These are phyloP conservation scores for Drosophila incognita DNA, from an alignment of 2,888 invertebrate genomes.

Conservation along the genomic window DNA sequence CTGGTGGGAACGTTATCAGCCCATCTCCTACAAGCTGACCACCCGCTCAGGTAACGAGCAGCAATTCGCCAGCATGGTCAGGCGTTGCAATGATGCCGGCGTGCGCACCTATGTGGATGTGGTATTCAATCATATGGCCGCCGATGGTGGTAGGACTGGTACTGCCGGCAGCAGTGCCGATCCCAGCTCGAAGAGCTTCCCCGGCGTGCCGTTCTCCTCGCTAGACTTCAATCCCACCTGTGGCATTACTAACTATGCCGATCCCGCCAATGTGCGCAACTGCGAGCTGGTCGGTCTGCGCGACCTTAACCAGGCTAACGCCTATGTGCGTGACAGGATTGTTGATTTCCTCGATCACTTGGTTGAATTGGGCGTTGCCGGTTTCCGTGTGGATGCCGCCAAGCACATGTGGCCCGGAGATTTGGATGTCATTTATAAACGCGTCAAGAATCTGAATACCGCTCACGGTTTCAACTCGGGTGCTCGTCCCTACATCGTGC, in stretches of 20 bases:
- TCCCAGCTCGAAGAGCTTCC: slow-evolving; percentile 86
- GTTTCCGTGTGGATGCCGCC: slow-evolving; percentile 93
- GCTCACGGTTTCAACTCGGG: slow-evolving; percentile 88
- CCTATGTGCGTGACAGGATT: slow-evolving; percentile 76
- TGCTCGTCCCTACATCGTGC: slow-evolving; percentile 89
- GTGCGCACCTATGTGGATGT: slow-evolving; percentile 94
- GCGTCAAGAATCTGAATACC: slow-evolving; percentile 88
- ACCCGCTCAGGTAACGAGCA: slow-evolving; percentile 92
- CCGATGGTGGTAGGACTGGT: slow-evolving; percentile 85
- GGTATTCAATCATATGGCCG: slow-evolving; percentile 95
- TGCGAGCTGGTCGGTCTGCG: slow-evolving; percentile 90
- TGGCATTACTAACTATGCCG: slow-evolving; percentile 88
- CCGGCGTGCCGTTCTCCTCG: slow-evolving; percentile 88
- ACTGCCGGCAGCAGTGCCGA: slow-evolving; percentile 88
- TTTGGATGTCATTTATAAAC: slow-evolving; percentile 86
- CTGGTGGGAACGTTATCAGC: slow-evolving; percentile 97
- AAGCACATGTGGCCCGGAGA: slow-evolving; percentile 94
- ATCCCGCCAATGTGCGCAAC: slow-evolving; percentile 88
- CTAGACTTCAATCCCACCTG: slow-evolving; percentile 90
- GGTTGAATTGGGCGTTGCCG: slow-evolving; percentile 91
- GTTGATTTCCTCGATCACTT: slow-evolving; percentile 81
- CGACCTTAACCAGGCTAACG: slow-evolving; percentile 90
- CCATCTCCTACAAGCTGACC: slow-evolving; percentile 90
- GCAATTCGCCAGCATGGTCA: slow-evolving; percentile 91
- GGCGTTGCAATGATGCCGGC: slow-evolving; percentile 91